Base-by-base conservation (phyloP, 2,797 vertebrate species). In the Bufotes viridis region DNA sequence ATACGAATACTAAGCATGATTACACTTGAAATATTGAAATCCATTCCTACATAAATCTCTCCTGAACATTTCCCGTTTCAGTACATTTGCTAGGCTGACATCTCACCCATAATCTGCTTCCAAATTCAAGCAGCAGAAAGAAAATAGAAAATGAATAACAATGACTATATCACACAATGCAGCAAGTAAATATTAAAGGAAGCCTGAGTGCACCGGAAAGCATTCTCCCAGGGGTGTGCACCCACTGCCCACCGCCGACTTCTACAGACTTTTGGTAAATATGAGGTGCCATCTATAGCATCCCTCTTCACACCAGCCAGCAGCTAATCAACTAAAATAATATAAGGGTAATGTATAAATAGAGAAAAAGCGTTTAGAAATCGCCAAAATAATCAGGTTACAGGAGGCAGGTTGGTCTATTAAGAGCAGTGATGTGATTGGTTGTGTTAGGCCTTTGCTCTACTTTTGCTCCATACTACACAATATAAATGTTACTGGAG, bases 11-110 rank as follows among this genome's bases (percentile, higher is more conserved):
- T 26, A 81, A 61, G 63, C 78, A 49, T 81, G 53, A 81, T 87
- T 86, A 80, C 78, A 7, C 51, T 53, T 76, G 70, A 78, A 65
- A 83, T 87, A 58, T 65, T 78, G 61, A 87, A 87, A 83, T 83
- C 26, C 61, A 78, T 49, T 74, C 20, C 51, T 84, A 55, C 49
- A 75, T 79, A 83, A 84, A 80, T 84, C 65, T 78, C 11, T 55
- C 22, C 49, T 72, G 55, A 79, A 74, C 70, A 84, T 78, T 70
- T 53, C n/a, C 24, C 20, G 69, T 70, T 72, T 84, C 29, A 61
- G 53, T 78, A 72, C 29, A 74, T 84, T 84, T 72, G 76, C 74
- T 84, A 61, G 79, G 29, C 61, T 83, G 74, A 58, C 87, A 78
- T 82, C 69, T 76, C 69, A 82, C 55, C n/a, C 69, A 22, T 87